These are phyloP conservation scores for Periphyllus acericola DNA, from an alignment of 2,888 invertebrate genomes.

Conservation along the genomic window DNA sequence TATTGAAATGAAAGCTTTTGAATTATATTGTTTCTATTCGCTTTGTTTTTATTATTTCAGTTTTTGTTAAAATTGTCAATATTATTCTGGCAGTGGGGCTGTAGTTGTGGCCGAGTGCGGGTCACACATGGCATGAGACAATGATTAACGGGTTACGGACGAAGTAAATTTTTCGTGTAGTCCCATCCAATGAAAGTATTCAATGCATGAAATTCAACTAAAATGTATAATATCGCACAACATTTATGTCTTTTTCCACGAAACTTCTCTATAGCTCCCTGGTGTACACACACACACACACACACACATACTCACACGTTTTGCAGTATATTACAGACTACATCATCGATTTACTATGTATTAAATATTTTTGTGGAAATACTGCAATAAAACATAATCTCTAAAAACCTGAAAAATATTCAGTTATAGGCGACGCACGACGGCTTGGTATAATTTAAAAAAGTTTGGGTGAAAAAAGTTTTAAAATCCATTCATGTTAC, in stretches of 20 bases:
- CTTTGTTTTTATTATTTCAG: not conserved
- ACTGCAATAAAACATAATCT: not conserved
- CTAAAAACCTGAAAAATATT: conserved; percentile 21
- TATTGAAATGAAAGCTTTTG: too few relatives aligned
- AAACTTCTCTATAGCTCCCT: not conserved
- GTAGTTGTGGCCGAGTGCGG: too few relatives aligned
- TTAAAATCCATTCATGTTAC: not conserved
- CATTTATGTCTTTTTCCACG: not conserved
- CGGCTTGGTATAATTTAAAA: conserved; percentile 13
- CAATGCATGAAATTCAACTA: not conserved
- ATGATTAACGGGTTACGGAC: not conserved
- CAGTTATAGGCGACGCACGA: not conserved
- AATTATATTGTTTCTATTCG: too few relatives aligned
- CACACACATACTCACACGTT: not conserved
- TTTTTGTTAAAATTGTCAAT: not conserved
- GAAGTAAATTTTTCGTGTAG: conserved; percentile 5
- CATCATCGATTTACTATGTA: conserved; percentile 10
- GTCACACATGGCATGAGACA: not conserved
- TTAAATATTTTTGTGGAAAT: not conserved
- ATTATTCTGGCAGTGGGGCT: not conserved
- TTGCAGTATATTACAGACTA: not conserved
- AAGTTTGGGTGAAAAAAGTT: conserved; percentile 12
- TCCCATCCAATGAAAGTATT: conserved; percentile 12
- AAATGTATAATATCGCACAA: not conserved
- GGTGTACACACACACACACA: not conserved